Evolutionary conservation across 2,888 invertebrate species (phyloP), one percentile per base, ranked within the genome.

Genomic region (Allacma fusca): DNA sequence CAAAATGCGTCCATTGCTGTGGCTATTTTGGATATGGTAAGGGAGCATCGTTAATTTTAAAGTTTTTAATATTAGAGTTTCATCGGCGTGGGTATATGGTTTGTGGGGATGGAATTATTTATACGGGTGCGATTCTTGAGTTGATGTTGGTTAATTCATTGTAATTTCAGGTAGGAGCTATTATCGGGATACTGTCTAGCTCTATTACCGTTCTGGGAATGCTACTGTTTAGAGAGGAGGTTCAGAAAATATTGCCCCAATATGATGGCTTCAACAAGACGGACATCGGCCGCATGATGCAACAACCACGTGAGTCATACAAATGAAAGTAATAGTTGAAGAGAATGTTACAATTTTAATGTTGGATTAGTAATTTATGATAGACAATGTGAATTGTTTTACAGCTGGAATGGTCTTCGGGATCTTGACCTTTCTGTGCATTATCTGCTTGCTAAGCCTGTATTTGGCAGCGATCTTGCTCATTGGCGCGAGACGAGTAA

Each of bases 381-480:
- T n/a, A n/a, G n/a, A n/a, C n/a, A n/a, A n/a, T n/a, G n/a, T n/a
- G n/a, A n/a, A n/a, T n/a, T n/a, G n/a, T n/a, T n/a, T n/a, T n/a
- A n/a, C n/a, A 70, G 70, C 70, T 44, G 70, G 70, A 9, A 70
- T 70, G 70, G 1, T 70, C 16, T 70, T 43, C n/a, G 70, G 70
- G 2, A 43, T 70, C 24, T 34, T 72, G 12, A 72, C 71, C 1
- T 72, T 72, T 21, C 29, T 72, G 0, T 57, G 59, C 59, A 72
- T 72, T 26, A 72, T 72, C 50, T 72, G 71, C 21, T 29, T 72
- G 1, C 12, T 72, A 1, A 50, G 26, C 9, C n/a, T 72, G 44
- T 72, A 72, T 50, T 57, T 72, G 28, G 71, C 71, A 44, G 71
- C 59, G 19, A 72, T 72, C 24, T 29, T 72, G n/a, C 59, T 72